Evolutionary conservation across 2,797 vertebrate genomes (phyloP).

Genomic region (Gymnocypris eckloni): DNA sequence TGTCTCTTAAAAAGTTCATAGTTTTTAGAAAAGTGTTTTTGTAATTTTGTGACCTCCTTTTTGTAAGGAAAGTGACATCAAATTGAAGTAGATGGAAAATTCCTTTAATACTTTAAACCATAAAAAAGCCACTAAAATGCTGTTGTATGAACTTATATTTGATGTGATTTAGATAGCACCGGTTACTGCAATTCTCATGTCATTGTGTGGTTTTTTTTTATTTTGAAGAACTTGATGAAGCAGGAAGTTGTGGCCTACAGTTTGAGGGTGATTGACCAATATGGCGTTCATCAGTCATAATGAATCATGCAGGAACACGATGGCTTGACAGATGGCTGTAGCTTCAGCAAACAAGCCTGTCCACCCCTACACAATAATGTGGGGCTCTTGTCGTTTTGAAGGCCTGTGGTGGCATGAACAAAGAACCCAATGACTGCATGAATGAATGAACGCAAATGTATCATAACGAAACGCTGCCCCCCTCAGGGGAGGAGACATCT

Average conservation of each 20-base stretch:
- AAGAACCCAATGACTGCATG: background rate
- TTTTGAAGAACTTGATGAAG: background rate
- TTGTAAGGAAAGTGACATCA: background rate
- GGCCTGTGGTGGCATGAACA: slow-evolving; percentile 24
- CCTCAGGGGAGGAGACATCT: background rate
- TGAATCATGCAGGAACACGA: slow-evolving; percentile 38
- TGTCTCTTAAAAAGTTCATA: background rate
- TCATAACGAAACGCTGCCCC: slow-evolving; percentile 5
- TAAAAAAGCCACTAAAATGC: background rate
- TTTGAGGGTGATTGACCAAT: slow-evolving; percentile 26
- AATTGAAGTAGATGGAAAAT: background rate
- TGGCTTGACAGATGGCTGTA: slow-evolving; percentile 41
- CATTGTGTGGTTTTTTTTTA: background rate
- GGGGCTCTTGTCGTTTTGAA: slow-evolving; percentile 14
- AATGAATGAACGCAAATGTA: background rate
- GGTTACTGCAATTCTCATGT: background rate
- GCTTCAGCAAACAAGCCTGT: slow-evolving; percentile 32
- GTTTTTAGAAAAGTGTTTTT: background rate
- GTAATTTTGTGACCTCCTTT: background rate
- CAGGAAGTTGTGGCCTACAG: slow-evolving; percentile 4
- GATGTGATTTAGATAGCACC: background rate
- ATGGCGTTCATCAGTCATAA: slow-evolving; percentile 34
- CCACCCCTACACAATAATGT: slow-evolving; percentile 21
- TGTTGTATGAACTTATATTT: background rate
- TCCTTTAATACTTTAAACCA: background rate